Evolutionary conservation across 2,797 vertebrate species (phyloP).

Genomic region (Galagoides demidoff): DNA sequence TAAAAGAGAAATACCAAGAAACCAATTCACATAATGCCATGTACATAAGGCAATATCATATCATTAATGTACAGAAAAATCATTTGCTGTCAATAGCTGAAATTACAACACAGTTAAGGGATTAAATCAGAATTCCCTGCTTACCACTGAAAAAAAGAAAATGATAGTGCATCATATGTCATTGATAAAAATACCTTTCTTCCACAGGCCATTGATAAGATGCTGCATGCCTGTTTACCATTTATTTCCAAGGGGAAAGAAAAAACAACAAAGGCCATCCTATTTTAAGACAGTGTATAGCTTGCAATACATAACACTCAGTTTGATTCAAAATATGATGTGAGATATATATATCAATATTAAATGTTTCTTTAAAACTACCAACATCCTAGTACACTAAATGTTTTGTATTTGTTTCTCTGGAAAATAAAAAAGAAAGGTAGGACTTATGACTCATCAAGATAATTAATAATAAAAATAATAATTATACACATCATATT

Average conservation of each 20-base stretch:
- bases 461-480: background rate
- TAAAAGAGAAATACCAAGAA: constrained; percentile 5
- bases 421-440: background rate
- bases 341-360: background rate
- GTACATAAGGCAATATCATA: background rate
- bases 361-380: constrained; percentile 4
- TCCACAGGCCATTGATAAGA: background rate
- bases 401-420: background rate
- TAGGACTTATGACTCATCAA: background rate
- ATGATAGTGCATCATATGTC: background rate
- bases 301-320: background rate
- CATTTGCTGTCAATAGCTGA: background rate
- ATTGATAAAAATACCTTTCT: background rate
- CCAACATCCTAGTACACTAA: background rate
- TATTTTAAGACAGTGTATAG: background rate
- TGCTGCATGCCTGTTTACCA: background rate
- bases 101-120: background rate
- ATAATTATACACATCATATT: background rate
- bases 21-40: background rate
- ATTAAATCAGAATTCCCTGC: background rate
- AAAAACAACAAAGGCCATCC: background rate
- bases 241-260: background rate
- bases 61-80: constrained; percentile 30
- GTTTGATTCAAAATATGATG: background rate
- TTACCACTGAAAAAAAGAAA: background rate